Conservation (phyloP, 2,888 invertebrate genomes). For the Priocnemis perturbator region DNA sequence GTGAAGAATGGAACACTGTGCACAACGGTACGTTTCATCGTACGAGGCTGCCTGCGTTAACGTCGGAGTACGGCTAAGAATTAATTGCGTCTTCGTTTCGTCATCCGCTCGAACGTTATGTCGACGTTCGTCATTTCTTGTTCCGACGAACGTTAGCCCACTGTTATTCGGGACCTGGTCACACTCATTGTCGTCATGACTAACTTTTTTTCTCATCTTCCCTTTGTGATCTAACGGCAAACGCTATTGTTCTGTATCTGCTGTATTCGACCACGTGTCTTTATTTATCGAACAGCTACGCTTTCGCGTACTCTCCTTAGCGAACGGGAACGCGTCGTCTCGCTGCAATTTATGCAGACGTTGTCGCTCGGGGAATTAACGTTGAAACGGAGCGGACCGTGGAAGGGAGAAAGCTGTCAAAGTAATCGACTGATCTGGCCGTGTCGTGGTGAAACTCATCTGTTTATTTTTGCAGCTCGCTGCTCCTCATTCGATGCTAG, state of each 20-base stretch:
- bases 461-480: slow-evolving; percentile 26
- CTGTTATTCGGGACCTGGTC: slow-evolving; percentile 37
- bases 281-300: slow-evolving; percentile 23
- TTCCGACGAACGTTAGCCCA: slow-evolving; percentile 35
- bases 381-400: slow-evolving; percentile 10
- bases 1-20: slow-evolving; percentile 70
- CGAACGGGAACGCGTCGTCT: slow-evolving; percentile 1
- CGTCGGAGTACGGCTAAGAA: background rate
- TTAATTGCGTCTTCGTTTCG: background rate
- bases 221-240: slow-evolving; percentile 36
- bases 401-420: slow-evolving; percentile 41
- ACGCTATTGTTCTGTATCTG: slow-evolving; percentile 11
- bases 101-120: background rate
- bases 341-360: background rate
- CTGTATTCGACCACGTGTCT: slow-evolving; percentile 30
- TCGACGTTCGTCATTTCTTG: background rate
- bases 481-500: too few species aligned
- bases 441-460: slow-evolving; percentile 9
- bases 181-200: slow-evolving; percentile 26
- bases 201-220: slow-evolving; percentile 37
- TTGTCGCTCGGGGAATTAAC: slow-evolving; percentile 10
- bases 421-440: slow-evolving; percentile 20
- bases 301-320: background rate
- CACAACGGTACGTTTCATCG: slow-evolving; percentile 64
- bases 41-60: slow-evolving; percentile 8